Conservation (phyloP, 2,888 invertebrate genomes). For the Cataglyphis altisquamis region DNA sequence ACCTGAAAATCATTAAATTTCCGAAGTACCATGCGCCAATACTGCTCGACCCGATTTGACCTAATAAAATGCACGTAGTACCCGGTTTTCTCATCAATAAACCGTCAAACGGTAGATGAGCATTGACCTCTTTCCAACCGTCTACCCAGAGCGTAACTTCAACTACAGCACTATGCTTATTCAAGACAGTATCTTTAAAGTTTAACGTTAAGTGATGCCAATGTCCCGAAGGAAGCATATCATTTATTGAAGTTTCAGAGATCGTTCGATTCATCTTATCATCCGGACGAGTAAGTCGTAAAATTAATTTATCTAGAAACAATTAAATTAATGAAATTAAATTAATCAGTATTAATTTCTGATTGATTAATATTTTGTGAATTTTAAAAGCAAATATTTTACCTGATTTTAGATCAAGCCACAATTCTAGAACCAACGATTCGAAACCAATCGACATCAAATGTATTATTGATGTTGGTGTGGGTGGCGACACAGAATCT, state of each 20-base stretch:
- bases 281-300: constrained; percentile 88
- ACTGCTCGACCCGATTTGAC: constrained; percentile 85
- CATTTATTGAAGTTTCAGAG: constrained; percentile 87
- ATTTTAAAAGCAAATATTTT: constrained; percentile 49
- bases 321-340: background rate
- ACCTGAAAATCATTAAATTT: constrained; percentile 87
- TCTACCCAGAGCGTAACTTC: constrained; percentile 89
- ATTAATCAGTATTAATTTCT: background rate
- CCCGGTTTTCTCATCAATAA: constrained; percentile 88
- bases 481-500: constrained; percentile 82
- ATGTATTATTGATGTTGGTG: constrained; percentile 86
- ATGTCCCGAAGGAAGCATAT: constrained; percentile 86
- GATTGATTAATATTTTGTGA: background rate
- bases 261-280: constrained; percentile 86
- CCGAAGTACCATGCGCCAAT: constrained; percentile 87
- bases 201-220: constrained; percentile 89
- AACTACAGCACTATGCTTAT: constrained; percentile 88
- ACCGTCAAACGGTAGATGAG: constrained; percentile 88
- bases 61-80: constrained; percentile 88
- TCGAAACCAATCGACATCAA: constrained; percentile 89
- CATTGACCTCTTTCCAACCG: constrained; percentile 88
- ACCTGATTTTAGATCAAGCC: constrained; percentile 88
- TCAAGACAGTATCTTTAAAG: constrained; percentile 87
- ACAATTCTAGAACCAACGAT: constrained; percentile 88
- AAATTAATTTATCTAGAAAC: constrained; percentile 86